Percentiles rank a stretch among this genome's conserved stretches.
These are phyloP conservation scores for Sycophila sp. DNA, from an alignment of 1,140 invertebrate species.

Conservation along the genomic window DNA sequence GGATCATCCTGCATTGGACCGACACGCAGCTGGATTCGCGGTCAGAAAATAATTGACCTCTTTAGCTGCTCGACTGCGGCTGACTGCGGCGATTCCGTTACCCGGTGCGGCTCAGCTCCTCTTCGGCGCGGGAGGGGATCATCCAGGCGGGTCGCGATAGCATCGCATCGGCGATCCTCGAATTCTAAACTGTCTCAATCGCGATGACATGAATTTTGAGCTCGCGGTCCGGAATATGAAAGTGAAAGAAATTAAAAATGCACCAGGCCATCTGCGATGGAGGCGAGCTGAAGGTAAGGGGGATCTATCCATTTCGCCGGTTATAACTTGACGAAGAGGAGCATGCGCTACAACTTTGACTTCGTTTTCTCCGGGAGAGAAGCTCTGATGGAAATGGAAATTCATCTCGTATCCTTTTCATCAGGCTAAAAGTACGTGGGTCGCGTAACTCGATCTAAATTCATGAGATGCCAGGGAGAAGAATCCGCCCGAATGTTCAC, in stretches of 20 bases:
- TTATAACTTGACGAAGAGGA: not conserved
- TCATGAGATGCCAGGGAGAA: constrained; percentile 32
- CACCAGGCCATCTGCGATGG: too few species aligned
- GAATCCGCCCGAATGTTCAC: constrained; percentile 24
- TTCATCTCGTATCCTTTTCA: constrained; percentile 8
- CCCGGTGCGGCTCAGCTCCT: not conserved
- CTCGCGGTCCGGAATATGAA: not conserved
- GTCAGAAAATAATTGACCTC: constrained; percentile 15
- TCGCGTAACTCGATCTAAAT: constrained; percentile 10
- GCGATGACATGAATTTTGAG: constrained; percentile 1
- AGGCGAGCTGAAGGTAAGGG: not conserved
- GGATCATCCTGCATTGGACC: too few species aligned
- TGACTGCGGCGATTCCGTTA: not conserved
- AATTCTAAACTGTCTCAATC: constrained; percentile 8
- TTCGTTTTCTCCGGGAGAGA: too few species aligned
- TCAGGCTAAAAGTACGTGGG: not conserved
- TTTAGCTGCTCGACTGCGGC: not conserved
- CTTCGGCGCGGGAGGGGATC: not conserved
- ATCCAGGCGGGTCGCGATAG: not conserved
- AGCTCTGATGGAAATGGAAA: constrained; percentile 16
- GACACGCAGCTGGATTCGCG: too few species aligned
- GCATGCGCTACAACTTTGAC: not conserved
- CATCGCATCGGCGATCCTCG: constrained; percentile 1
- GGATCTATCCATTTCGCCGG: not conserved
- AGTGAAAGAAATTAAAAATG: not conserved